These are phyloP conservation scores for Gobiocypris rarus DNA, from an alignment of 2,113 vertebrate species.

Conservation along the genomic window DNA sequence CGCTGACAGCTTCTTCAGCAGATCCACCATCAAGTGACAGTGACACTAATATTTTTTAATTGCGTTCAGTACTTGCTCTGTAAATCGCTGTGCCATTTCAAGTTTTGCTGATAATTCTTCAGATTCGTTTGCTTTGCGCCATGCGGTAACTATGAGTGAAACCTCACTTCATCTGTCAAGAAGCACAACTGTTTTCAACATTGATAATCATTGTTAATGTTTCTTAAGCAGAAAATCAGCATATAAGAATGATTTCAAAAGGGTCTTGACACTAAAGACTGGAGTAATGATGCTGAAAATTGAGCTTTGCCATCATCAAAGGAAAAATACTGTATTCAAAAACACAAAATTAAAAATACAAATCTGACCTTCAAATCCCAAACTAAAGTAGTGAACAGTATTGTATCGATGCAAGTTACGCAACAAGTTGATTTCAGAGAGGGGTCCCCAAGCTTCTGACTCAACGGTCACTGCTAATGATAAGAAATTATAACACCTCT, in stretches of 20 bases:
- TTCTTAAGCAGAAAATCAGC: neutral
- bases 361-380: neutral
- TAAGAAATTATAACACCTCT: constrained; percentile 12
- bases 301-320: too few species aligned
- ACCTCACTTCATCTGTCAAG: neutral
- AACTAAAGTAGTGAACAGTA: neutral
- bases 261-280: neutral
- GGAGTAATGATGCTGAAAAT: neutral
- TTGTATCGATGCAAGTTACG: neutral
- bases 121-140: too few species aligned
- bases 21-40: too few species aligned
- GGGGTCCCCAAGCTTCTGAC: constrained; percentile 19
- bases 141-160: too few species aligned
- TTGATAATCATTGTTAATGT: neutral
- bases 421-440: neutral
- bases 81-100: too few species aligned
- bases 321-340: neutral
- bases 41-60: too few species aligned
- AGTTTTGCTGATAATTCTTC: too few species aligned
- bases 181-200: neutral
- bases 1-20: too few species aligned
- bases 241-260: neutral
- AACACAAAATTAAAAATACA: neutral
- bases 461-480: neutral
- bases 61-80: too few species aligned